Base-by-base conservation (phyloP, 2,797 vertebrate species). In the Lophius americanus region DNA sequence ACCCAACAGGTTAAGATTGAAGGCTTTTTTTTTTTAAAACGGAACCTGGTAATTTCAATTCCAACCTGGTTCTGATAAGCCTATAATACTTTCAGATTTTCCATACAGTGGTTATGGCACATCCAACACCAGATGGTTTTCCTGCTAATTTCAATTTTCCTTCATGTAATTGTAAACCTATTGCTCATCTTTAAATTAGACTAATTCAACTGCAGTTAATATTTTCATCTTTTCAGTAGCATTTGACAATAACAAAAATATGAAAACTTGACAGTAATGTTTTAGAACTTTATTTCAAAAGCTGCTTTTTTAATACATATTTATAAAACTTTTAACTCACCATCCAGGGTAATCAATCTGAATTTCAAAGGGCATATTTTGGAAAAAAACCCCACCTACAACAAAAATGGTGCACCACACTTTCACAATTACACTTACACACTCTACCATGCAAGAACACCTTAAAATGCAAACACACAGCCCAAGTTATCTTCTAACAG, bases 261-360 rank as follows among this genome's bases (percentile, higher is more conserved):
- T 9, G 12, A 70, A 51, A 59, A 63, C 64, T 2, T 11, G 3
- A 57, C 58, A 62, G 51, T 0, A n/a, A 50, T 9, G 67, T 51
- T 47, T 75, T 76, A 76, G 58, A 69, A 62, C 75, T 85, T 91
- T 86, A 87, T 88, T 92, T 91, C 90, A 61, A 92, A 92, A 89
- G 79, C 70, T 78, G 85, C 84, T 12, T 61, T 88, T 93, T 92
- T 93, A 91, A 90, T 93, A 93, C 93, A 94, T 94, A 94, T 93
- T 92, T 94, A 94, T 92, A 94, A 76, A 85, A 84, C 71, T 0
- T 63, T 69, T 14, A 74, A 78, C 58, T 80, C 72, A 79, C 78
- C 83, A 78, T 87, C 51, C 85, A 63, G 75, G 57, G 82, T 58
- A 80, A 84, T 75, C 79, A 64, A 66, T 76, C 75, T 59, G 47